A percentile compares a stretch with the other conserved stretches of the same genome.
Conservation (phyloP, 2,888 invertebrate species). For the Xylota segnis region DNA sequence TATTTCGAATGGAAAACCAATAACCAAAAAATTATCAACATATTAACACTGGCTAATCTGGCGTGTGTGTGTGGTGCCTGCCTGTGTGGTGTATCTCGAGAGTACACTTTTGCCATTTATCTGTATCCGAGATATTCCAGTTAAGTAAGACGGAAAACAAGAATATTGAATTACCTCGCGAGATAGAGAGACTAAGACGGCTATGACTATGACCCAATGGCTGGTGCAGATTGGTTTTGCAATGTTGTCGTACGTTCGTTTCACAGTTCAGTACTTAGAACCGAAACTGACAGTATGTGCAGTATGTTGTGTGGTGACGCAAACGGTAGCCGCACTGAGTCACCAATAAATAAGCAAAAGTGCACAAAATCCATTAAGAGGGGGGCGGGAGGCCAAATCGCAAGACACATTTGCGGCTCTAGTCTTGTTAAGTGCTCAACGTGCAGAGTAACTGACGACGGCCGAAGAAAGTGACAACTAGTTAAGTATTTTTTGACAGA, state of each 20-base stretch:
- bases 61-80: conserved; percentile 1
- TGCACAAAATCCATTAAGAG: conserved; percentile 14
- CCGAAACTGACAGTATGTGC: conserved; percentile 12
- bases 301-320: conserved; percentile 2
- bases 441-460: conserved; percentile 33
- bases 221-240: conserved; percentile 39
- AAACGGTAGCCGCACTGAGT: conserved; percentile 39
- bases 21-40: conserved; percentile 3
- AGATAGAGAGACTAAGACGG: conserved; percentile 18
- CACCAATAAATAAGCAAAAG: conserved; percentile 13
- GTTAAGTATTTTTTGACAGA: conserved; percentile 50
- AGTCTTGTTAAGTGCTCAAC: conserved; percentile 1
- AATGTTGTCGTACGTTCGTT: conserved; percentile 27
- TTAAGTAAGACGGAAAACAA: conserved; percentile 57
- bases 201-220: conserved; percentile 28
- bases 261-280: conserved; percentile 32
- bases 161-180: conserved; percentile 59
- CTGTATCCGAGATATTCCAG: conserved; percentile 23
- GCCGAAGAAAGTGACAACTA: conserved; percentile 59
- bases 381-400: neutral
- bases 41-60: conserved; percentile 36
- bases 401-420: neutral
- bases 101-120: conserved; percentile 28
- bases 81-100: conserved; percentile 3
- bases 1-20: neutral